phyloP scores from a whole-genome alignment of 2,888 invertebrate species.

The Andrena haemorrhoa region DNA sequence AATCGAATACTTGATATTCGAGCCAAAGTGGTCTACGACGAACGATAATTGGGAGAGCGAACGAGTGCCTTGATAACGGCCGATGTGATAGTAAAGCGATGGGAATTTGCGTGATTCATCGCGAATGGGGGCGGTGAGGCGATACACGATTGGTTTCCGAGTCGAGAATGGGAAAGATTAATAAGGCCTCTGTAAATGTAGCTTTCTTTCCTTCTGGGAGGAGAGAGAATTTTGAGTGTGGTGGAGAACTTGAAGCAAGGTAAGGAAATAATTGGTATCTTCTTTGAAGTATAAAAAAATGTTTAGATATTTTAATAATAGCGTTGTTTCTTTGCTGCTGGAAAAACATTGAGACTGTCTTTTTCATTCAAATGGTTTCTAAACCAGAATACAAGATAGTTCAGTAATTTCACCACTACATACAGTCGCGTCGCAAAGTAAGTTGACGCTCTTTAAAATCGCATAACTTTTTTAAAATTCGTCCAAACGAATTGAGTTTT shows the following conservation, averaged over 20 bases:
- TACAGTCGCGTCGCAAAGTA: no score
- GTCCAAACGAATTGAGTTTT: no score
- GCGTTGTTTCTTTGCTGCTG: no score
- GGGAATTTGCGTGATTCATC: not conserved
- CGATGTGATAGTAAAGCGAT: not conserved
- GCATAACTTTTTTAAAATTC: no score
- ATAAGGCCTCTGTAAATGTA: not conserved
- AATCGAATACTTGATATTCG: slow-evolving; percentile 29
- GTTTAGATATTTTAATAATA: no score
- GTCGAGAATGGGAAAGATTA: not conserved
- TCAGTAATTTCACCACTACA: no score
- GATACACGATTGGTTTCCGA: not conserved
- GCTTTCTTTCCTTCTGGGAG: not conserved
- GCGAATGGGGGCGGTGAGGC: not conserved
- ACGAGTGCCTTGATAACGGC: slow-evolving; percentile 18
- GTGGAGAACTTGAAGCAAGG: not conserved
- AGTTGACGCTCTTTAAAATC: no score
- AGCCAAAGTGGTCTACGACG: not conserved
- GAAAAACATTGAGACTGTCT: no score
- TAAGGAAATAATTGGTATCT: no score
- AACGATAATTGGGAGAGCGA: slow-evolving; percentile 18
- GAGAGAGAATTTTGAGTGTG: not conserved
- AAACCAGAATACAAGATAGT: no score
- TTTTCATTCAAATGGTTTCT: no score
- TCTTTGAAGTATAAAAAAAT: no score